These are phyloP conservation scores for Erebia palarica DNA, from an alignment of 2,888 invertebrate species.

Conservation along the genomic window DNA sequence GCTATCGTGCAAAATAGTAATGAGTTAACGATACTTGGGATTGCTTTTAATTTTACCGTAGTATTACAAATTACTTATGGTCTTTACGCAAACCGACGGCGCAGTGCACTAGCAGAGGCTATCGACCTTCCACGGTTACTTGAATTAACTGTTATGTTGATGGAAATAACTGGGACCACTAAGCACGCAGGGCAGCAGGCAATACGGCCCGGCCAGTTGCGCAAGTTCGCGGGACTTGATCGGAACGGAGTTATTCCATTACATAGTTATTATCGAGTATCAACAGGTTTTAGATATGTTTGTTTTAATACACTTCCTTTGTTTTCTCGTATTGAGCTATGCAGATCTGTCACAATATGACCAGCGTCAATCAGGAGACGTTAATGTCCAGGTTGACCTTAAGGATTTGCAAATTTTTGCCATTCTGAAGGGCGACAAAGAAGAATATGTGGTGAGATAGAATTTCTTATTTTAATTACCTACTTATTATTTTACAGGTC, in stretches of 20 bases:
- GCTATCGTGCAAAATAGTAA: no score
- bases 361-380: conserved; percentile 89
- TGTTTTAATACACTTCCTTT: conserved; percentile 35
- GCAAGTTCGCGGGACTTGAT: conserved; percentile 59
- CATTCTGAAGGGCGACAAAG: conserved; percentile 83
- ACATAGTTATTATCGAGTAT: background rate
- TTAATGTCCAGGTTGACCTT: conserved; percentile 90
- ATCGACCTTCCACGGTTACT: conserved; percentile 79
- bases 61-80: conserved; percentile 49
- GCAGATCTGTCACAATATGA: conserved; percentile 72
- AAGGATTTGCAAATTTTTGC: conserved; percentile 90
- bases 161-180: conserved; percentile 75
- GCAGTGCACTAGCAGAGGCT: conserved; percentile 71
- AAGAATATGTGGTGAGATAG: conserved; percentile 82
- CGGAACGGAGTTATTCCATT: conserved; percentile 46
- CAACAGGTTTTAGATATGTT: conserved; percentile 34
- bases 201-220: conserved; percentile 56
- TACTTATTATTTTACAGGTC: background rate
- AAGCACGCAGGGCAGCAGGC: conserved; percentile 60
- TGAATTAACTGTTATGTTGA: conserved; percentile 79
- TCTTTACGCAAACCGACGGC: conserved; percentile 70
- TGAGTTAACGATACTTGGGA: background rate
- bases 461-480: conserved; percentile 1
- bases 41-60: background rate
- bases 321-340: conserved; percentile 46